These are phyloP conservation scores for Pristionchus japonicus DNA, from an alignment of 2,888 invertebrate species.

Conservation along the genomic window DNA sequence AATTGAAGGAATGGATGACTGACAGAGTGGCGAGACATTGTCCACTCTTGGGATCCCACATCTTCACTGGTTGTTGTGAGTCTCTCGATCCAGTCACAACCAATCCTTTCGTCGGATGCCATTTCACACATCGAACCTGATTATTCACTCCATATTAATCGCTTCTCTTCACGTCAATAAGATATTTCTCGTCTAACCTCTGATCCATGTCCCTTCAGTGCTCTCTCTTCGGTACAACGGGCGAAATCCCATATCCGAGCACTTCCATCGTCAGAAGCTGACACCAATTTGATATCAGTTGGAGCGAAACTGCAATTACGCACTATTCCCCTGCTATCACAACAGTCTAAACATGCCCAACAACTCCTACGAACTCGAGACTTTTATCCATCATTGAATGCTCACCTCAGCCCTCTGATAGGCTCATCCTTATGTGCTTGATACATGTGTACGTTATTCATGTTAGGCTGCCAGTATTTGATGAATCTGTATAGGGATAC, in stretches of 20 bases:
- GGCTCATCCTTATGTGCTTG: slow-evolving; percentile 98
- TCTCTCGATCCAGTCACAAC: slow-evolving; percentile 99
- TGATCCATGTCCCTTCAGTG: slow-evolving; percentile 79
- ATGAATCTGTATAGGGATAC: slow-evolving; percentile 78
- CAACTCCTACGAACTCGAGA: no score
- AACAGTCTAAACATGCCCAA: no score
- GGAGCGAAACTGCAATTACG: slow-evolving; percentile 90
- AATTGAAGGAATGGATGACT: slow-evolving; percentile 76
- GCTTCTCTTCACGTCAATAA: no score
- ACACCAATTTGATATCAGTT: slow-evolving; percentile 97
- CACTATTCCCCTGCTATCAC: neutral
- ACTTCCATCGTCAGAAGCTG: slow-evolving; percentile 99
- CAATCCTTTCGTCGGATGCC: slow-evolving; percentile 98
- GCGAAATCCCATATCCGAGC: slow-evolving; percentile 98
- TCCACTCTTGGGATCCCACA: slow-evolving; percentile 98
- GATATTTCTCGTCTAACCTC: slow-evolving; percentile 53
- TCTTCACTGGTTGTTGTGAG: slow-evolving; percentile 98
- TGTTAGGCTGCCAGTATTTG: slow-evolving; percentile 99
- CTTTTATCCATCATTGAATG: no score
- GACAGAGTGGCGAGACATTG: slow-evolving; percentile 93
- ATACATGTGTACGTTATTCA: slow-evolving; percentile 99
- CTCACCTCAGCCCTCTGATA: slow-evolving; percentile 93
- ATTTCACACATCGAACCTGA: slow-evolving; percentile 85
- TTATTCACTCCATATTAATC: slow-evolving; percentile 8
- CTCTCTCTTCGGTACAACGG: slow-evolving; percentile 91